phyloP scores from a whole-genome alignment of 2,797 vertebrate species.

The Muraenolepis orangiensis region DNA sequence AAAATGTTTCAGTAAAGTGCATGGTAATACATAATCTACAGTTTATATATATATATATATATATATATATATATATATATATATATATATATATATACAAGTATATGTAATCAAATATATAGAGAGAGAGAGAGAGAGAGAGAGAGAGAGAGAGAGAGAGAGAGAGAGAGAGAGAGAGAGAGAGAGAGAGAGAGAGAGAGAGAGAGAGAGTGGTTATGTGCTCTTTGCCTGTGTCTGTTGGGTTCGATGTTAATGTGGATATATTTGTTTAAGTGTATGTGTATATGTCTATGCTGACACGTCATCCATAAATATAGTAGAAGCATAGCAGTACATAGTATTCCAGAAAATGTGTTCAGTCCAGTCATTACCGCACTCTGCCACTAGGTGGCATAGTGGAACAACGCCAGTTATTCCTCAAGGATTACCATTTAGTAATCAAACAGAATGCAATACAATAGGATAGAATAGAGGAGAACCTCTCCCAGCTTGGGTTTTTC shows the following conservation, averaged over 20 bases:
- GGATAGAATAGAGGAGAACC: background rate
- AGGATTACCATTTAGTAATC: background rate
- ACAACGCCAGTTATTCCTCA: background rate
- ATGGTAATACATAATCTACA: too few relatives aligned
- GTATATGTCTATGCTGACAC: background rate
- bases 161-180: too few relatives aligned
- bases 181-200: too few relatives aligned
- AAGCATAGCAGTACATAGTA: background rate
- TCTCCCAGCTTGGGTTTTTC: background rate
- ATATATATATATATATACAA: too few relatives aligned
- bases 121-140: too few relatives aligned
- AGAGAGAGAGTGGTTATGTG: too few relatives aligned
- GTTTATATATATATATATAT: too few relatives aligned
- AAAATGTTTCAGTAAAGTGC: too few relatives aligned
- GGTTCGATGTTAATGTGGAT: background rate
- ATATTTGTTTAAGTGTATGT: too few relatives aligned
- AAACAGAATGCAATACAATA: background rate
- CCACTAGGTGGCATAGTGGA: background rate
- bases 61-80: too few relatives aligned
- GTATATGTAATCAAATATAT: too few relatives aligned
- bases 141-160: too few relatives aligned
- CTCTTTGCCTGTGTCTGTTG: background rate
- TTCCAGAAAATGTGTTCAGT: background rate
- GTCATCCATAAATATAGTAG: background rate
- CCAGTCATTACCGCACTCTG: background rate